A percentile compares a stretch with the other conserved stretches of the same genome.
Evolutionary conservation across 2,113 vertebrate species (phyloP).

Genomic region (Pseudonaja textilis): DNA sequence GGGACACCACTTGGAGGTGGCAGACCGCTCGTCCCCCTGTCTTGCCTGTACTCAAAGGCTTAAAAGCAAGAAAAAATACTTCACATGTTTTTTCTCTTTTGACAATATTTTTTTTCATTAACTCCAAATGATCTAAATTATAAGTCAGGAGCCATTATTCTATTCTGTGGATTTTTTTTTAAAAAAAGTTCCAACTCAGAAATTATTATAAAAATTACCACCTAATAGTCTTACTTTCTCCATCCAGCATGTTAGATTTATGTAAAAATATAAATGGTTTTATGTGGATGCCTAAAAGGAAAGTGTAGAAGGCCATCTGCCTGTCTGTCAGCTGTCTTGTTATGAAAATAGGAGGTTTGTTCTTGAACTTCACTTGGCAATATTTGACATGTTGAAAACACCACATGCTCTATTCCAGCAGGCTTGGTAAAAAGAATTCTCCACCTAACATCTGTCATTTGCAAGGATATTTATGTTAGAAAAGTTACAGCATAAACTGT

Average conservation of each 20-base stretch:
- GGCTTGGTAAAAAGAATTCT: background rate
- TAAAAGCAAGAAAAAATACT: background rate
- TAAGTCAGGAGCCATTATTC: background rate
- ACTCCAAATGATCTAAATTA: background rate
- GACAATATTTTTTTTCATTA: background rate
- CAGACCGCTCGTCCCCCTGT: too few species aligned
- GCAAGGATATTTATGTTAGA: background rate
- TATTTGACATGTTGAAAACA: conserved; percentile 3
- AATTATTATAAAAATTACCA: background rate
- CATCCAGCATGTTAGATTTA: background rate
- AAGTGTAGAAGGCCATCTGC: background rate
- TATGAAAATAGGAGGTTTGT: background rate
- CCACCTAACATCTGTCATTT: background rate
- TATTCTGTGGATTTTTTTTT: background rate
- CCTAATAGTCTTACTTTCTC: background rate
- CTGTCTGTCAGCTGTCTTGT: background rate
- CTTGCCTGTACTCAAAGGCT: background rate
- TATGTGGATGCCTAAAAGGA: background rate
- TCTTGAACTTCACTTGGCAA: background rate
- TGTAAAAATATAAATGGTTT: background rate
- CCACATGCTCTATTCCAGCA: background rate
- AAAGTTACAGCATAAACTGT: background rate
- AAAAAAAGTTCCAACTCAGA: background rate
- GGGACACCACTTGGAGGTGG: too few species aligned
- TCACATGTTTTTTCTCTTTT: background rate